Evolutionary conservation across 1,140 invertebrate species (phyloP).

Genomic region (Cylas formicarius): DNA sequence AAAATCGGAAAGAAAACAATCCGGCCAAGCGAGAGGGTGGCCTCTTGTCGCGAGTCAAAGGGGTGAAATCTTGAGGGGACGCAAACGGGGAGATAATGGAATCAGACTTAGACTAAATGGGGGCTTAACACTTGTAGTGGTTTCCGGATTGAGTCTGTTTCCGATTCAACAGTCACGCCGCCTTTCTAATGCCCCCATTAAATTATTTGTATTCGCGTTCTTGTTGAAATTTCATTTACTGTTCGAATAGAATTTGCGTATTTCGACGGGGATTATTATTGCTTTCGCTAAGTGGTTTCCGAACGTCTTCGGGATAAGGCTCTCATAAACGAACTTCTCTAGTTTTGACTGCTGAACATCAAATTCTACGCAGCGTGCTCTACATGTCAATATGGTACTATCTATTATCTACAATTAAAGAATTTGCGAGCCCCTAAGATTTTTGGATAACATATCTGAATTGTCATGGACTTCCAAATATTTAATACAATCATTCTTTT

Average conservation of each 20-base stretch:
- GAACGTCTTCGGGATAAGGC: no score
- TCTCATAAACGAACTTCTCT: no score
- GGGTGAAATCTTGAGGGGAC: conserved; percentile 3
- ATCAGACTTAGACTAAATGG: conserved; percentile 5
- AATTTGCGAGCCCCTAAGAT: no score
- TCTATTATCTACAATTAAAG: no score
- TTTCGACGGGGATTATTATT: no score
- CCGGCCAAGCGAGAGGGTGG: background rate
- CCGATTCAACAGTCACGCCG: conserved; percentile 15
- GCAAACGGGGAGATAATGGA: conserved; percentile 4
- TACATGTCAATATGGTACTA: no score
- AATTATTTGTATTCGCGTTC: conserved; percentile 23
- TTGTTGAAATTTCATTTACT: conserved; percentile 23
- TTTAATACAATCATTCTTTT: no score
- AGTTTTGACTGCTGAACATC: no score
- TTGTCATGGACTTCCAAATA: no score
- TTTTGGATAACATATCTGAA: no score
- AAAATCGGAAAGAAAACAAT: conserved; percentile 2
- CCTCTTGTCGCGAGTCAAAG: background rate
- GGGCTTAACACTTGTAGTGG: conserved; percentile 14
- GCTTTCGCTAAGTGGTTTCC: no score
- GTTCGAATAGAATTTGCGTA: conserved; percentile 20
- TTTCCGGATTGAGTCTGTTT: conserved; percentile 17
- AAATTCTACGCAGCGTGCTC: no score
- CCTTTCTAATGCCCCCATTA: conserved; percentile 20